Evolutionary conservation across 2,113 vertebrate genomes (phyloP).

Genomic region (Corydoras maculifer): DNA sequence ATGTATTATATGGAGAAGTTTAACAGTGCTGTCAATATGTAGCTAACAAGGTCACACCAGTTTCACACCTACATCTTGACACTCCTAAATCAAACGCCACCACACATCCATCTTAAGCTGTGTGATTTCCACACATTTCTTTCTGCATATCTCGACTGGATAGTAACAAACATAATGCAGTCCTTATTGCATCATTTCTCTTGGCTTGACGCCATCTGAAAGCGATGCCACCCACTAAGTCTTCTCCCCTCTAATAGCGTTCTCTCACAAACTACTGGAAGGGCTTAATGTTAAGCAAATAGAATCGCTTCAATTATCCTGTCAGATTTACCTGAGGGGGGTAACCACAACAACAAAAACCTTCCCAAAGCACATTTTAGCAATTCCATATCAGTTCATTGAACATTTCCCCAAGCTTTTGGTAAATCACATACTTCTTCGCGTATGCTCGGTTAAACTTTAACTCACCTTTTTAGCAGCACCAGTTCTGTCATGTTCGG

Average conservation of each 20-base stretch:
- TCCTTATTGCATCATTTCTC: not conserved
- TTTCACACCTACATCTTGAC: not conserved
- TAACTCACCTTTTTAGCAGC: no score
- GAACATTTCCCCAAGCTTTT: no score
- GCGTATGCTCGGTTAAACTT: no score
- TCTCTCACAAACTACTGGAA: not conserved
- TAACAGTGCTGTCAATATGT: not conserved
- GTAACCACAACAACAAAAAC: not conserved
- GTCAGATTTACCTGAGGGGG: conserved; percentile 35
- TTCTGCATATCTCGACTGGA: not conserved
- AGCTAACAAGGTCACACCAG: not conserved
- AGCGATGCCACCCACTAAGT: not conserved
- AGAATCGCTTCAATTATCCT: conserved; percentile 54
- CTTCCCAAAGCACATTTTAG: no score
- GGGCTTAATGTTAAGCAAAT: conserved; percentile 27
- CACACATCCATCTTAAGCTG: not conserved
- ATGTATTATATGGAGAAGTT: no score
- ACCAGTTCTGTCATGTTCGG: no score
- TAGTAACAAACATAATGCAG: not conserved
- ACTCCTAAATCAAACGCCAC: not conserved
- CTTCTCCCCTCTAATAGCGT: not conserved
- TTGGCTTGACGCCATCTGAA: not conserved
- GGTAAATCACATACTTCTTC: no score
- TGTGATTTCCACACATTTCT: not conserved
- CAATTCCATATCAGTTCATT: no score